Conservation (phyloP, 2,797 vertebrate genomes). For the Myiotriccus ornatus region DNA sequence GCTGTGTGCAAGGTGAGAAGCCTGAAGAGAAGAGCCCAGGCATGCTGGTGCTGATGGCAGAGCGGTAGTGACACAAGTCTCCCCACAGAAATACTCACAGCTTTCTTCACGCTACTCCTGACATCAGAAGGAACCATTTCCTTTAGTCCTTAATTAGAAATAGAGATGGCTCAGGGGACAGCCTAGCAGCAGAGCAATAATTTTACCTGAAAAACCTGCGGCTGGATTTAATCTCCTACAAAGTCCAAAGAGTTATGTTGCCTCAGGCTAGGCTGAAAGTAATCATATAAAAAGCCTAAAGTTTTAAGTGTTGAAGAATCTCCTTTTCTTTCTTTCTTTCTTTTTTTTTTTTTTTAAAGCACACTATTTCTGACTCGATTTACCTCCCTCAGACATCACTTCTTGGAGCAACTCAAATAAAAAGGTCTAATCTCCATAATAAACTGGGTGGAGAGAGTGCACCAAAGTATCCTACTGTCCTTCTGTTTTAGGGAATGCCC, state of each 20-base stretch:
- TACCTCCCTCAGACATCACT: neutral
- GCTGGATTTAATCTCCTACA: slow-evolving; percentile 50
- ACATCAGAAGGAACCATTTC: neutral
- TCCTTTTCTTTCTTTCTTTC: neutral
- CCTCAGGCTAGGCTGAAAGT: slow-evolving; percentile 6
- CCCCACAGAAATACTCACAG: neutral
- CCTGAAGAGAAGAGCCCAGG: neutral
- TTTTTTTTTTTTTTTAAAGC: neutral
- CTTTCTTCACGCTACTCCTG: neutral
- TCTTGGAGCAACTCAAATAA: neutral
- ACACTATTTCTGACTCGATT: neutral
- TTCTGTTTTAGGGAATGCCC: neutral
- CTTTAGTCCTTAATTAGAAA: slow-evolving; percentile 54
- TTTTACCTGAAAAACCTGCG: slow-evolving; percentile 16
- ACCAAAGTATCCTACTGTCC: neutral
- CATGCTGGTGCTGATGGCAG: fast-evolving
- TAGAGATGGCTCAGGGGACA: slow-evolving; percentile 13
- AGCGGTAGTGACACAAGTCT: neutral
- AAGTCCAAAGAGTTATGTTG: slow-evolving; percentile 34
- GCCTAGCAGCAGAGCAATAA: slow-evolving; percentile 42
- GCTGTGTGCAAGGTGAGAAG: fast-evolving
- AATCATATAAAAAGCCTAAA: slow-evolving; percentile 19
- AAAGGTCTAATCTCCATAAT: neutral
- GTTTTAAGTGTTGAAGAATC: neutral
- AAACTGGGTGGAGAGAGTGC: neutral